These are phyloP conservation scores for Nanger granti DNA, from an alignment of 2,113 vertebrate genomes.

Conservation along the genomic window DNA sequence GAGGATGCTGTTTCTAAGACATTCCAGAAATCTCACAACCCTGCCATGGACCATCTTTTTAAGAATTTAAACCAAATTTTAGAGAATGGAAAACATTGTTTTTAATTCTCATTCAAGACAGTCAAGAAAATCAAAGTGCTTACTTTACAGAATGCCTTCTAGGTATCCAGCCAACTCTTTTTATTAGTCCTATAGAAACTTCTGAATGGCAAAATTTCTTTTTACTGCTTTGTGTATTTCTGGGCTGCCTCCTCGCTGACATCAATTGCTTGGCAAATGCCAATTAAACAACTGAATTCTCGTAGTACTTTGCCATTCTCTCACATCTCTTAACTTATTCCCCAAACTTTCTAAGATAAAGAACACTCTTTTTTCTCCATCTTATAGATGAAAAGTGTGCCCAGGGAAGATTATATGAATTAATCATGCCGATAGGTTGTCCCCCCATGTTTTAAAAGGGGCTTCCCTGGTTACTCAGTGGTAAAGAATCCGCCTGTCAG, in stretches of 20 bases:
- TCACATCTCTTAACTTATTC: background rate
- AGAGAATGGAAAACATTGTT: background rate
- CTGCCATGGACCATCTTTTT: background rate
- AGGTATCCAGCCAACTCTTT: background rate
- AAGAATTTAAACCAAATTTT: slow-evolving; percentile 23
- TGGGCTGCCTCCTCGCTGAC: background rate
- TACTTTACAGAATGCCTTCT: background rate
- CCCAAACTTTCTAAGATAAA: background rate
- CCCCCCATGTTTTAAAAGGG: background rate
- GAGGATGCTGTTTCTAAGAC: background rate
- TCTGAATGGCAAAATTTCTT: background rate
- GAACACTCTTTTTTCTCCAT: background rate
- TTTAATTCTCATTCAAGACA: background rate
- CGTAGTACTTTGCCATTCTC: background rate
- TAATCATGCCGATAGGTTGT: rapidly evolving
- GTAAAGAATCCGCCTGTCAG: background rate
- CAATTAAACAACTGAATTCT: background rate
- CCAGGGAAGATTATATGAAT: background rate
- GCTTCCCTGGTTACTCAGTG: background rate
- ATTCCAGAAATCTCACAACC: background rate
- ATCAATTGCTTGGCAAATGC: background rate
- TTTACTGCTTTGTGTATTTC: background rate
- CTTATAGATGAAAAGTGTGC: background rate
- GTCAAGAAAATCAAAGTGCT: background rate
- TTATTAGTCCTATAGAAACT: background rate